phyloP scores from a whole-genome alignment of 2,888 invertebrate genomes.

The Xanthorhoe designata region DNA sequence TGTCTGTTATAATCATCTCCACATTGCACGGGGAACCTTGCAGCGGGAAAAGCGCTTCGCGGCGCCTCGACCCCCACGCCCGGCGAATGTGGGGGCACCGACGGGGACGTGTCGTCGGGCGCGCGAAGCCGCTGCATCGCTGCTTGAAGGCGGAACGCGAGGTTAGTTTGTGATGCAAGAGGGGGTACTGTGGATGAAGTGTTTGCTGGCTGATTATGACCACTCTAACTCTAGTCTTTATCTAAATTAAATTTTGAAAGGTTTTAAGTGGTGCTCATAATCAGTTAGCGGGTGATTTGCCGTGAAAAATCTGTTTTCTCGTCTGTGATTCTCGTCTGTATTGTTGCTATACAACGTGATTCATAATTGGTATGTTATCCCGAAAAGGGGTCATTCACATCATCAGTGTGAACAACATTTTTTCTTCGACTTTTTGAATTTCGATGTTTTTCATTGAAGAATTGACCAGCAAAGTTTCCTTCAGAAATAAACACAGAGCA shows the following conservation, averaged over 20 bases:
- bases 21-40: constrained; percentile 80
- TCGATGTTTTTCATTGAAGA: no score
- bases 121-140: constrained; percentile 79
- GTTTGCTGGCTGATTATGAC: constrained; percentile 58
- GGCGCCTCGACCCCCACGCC: constrained; percentile 63
- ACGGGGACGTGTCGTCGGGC: constrained; percentile 52
- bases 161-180: constrained; percentile 38
- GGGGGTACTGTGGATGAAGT: constrained; percentile 34
- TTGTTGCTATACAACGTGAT: no score
- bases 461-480: no score
- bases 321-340: no score
- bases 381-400: no score
- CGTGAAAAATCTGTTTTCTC: not conserved
- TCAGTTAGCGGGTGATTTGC: not conserved
- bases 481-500: no score
- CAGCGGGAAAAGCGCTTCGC: constrained; percentile 74
- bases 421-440: no score
- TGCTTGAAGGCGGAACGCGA: constrained; percentile 56
- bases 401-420: no score
- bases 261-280: not conserved
- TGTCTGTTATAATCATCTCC: constrained; percentile 89
- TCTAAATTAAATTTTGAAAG: not conserved
- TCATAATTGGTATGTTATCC: no score
- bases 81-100: constrained; percentile 53
- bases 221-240: not conserved